Base-by-base conservation (phyloP, 2,888 invertebrate species). In the Malachius bipustulatus region DNA sequence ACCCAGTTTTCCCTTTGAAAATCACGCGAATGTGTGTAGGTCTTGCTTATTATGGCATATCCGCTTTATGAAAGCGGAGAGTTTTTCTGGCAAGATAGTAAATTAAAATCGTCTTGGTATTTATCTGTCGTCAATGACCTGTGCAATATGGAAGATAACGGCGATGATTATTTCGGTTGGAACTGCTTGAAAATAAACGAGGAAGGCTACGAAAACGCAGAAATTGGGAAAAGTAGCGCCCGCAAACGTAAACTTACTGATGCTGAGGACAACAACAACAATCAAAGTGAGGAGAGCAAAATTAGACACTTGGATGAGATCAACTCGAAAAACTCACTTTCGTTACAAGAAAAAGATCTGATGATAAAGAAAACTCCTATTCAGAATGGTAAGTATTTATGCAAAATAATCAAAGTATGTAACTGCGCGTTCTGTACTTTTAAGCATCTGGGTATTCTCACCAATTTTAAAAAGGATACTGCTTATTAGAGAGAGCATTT, bases 141-240 rank as follows among this genome's bases (percentile, higher is more conserved):
- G 34, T 48, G 46, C 44, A 52, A 48, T 36, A 48, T 45, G 37
- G 59, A 56, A 56, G 57, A 59, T 38, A 50, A 52, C 42, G 58
- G 56, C 44, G 58, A 58, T 34, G 60, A 62, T 39, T 59, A 60
- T 47, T 63, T 63, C 43, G 53, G 52, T 43, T 63, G 63, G 63
- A 58, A 54, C 39, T 46, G 55, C 16, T 45, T 61, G 28, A 62
- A 62, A 47, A 55, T 60, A 35, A 55, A 56, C 38, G 54, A 54
- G 30, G 49, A 49, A 14, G 44, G 47, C 6, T 34, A 42, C 13
- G 35, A 13, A 9, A 12, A 28, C 31, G 28, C 14, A 34, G 37
- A 11, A 35, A 32, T 13, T n/a, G 16, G n/a, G 19, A 36, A 24
- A 28, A 47, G 45, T 36, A 42, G 28, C 10, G 27, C 47, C 10